Evolutionary conservation across 2,113 vertebrate genomes (phyloP).

Genomic region (Heterochromis multidens): DNA sequence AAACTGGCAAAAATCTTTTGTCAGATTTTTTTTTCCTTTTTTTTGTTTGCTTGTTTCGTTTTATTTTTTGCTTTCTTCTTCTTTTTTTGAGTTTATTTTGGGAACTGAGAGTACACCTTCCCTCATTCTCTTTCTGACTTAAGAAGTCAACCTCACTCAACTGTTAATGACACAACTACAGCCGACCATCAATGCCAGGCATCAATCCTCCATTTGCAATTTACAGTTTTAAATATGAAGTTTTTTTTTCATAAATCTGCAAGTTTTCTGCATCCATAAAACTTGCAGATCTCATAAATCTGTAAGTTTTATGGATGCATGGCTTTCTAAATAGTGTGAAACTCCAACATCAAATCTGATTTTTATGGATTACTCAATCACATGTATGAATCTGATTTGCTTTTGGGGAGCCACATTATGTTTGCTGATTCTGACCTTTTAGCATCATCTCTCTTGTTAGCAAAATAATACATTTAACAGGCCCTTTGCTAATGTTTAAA

Average conservation of each 20-base stretch:
- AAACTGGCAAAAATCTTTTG: not conserved
- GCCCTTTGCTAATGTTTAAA: slow-evolving; percentile 20
- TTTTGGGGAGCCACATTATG: slow-evolving; percentile 43
- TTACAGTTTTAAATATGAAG: not conserved
- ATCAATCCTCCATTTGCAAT: not conserved
- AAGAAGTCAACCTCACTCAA: slow-evolving; percentile 33
- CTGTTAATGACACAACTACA: slow-evolving; percentile 28
- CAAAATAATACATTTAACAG: slow-evolving; percentile 22
- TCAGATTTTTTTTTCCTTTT: not conserved
- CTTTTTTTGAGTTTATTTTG: not conserved
- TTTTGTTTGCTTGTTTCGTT: not conserved
- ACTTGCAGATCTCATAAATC: not conserved
- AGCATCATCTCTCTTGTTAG: slow-evolving; percentile 62
- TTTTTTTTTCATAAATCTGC: not conserved
- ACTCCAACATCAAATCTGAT: slow-evolving; percentile 54
- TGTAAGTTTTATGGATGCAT: slow-evolving; percentile 46
- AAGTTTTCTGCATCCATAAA: not conserved
- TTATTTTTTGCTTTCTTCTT: not conserved
- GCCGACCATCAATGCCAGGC: not conserved
- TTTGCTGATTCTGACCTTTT: slow-evolving; percentile 27
- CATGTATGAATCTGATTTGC: slow-evolving; percentile 31
- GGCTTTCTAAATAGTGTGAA: slow-evolving; percentile 45
- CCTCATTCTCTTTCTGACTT: slow-evolving; percentile 10
- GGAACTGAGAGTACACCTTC: slow-evolving; percentile 21
- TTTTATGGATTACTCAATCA: not conserved